Conservation (phyloP, 2,888 invertebrate genomes). For the Stictocephala bisonia region DNA sequence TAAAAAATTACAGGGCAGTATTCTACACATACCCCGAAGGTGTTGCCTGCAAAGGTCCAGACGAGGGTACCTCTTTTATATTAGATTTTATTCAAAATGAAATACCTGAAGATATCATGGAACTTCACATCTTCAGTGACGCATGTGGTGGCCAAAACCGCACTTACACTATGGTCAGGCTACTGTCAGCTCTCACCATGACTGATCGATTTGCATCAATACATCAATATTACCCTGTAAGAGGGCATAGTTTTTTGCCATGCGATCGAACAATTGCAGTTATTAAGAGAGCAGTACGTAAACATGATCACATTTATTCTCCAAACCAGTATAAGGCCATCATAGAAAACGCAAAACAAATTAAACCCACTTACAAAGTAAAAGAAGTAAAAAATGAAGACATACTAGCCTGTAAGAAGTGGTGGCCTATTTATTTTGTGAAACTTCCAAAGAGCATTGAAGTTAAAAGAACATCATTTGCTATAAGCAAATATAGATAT, state of each 20-base stretch:
- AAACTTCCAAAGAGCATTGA: constrained; percentile 30
- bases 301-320: constrained; percentile 45
- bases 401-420: constrained; percentile 48
- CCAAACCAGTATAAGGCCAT: constrained; percentile 35
- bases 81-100: constrained; percentile 4
- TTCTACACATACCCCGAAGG: constrained; percentile 21
- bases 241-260: constrained; percentile 53
- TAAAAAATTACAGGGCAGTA: background rate
- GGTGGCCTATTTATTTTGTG: constrained; percentile 49
- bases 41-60: constrained; percentile 1
- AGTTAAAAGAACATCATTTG: constrained; percentile 36
- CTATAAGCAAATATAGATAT: constrained; percentile 33
- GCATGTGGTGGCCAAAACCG: too few relatives aligned
- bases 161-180: constrained; percentile 48
- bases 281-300: too few relatives aligned
- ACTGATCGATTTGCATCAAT: constrained; percentile 48
- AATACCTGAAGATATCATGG: background rate
- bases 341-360: background rate
- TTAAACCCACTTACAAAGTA: constrained; percentile 21
- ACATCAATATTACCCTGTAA: constrained; percentile 49
- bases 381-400: constrained; percentile 40
- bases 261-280: constrained; percentile 53
- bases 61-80: constrained; percentile 13
- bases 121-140: constrained; percentile 56
- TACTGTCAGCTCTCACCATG: constrained; percentile 46